Conservation (phyloP, 2,113 vertebrate genomes). For the Crypturellus undulatus region DNA sequence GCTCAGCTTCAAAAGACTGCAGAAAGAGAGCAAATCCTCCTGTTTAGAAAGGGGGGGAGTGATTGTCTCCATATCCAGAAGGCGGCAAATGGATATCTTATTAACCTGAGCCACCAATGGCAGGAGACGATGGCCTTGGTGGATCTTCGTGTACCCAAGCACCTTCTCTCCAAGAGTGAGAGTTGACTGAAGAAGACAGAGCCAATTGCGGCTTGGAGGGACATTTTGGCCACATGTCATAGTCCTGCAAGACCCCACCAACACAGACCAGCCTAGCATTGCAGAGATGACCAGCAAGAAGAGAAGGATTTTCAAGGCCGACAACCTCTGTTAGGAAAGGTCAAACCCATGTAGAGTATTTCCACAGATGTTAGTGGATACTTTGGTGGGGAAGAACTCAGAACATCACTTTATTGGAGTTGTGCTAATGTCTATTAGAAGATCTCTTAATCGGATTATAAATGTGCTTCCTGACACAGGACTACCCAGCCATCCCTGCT, state of each 20-base stretch:
- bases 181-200: no score
- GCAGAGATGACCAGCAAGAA: neutral
- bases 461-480: neutral
- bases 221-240: no score
- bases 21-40: neutral
- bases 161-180: neutral
- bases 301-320: neutral
- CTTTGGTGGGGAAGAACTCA: neutral
- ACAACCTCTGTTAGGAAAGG: neutral
- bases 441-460: neutral
- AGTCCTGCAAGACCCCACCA: neutral
- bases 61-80: neutral
- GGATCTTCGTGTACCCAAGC: rapidly evolving
- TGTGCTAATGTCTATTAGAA: neutral
- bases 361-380: neutral
- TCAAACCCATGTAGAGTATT: rapidly evolving
- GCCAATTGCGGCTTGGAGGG: neutral
- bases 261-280: rapidly evolving
- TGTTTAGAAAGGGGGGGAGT: neutral
- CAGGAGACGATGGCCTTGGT: neutral
- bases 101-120: rapidly evolving
- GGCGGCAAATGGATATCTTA: neutral
- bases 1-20: neutral
- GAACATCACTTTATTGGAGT: neutral
- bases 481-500: neutral